Base-by-base conservation (phyloP, 2,888 invertebrate genomes). In the Oxycera nigricornis region DNA sequence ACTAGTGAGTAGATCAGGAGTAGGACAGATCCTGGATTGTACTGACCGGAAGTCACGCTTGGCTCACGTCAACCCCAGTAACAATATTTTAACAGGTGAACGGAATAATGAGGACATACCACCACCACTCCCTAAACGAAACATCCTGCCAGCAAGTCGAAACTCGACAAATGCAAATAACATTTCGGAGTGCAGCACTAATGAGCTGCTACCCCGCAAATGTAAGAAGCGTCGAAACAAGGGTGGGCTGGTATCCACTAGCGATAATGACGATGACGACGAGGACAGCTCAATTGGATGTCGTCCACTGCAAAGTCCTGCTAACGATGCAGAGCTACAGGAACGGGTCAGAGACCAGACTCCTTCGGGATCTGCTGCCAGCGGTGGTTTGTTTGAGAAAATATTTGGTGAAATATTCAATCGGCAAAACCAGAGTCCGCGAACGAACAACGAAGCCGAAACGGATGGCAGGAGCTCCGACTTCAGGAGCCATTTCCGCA, bases 121-220 rank as follows among this genome's bases (percentile, higher is more conserved):
- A 17, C 77, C 77, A 2, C 77, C 77, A 7, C 72, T 75, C 39
- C 76, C 76, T 9, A 52, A 50, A 59, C 59, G 65, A 26, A 72
- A 75, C 17, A 20, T 68, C 31, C 31, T 70, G n/a, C 74, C 74
- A 41, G 14, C 59, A n/a, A 68, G 59, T 28, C 55, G 55, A 31
- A 79, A 78, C 72, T 78, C 78, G 1, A 76, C 78, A 24, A 78
- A 78, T 72, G 74, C 75, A 7, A 50, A 73, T 74, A 77, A 77
- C 55, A 55, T 52, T 65, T 78, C 80, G 31, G 77, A 78, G 73
- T 79, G 75, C 76, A 79, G 80, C 78, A 79, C 79, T 72, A 79
- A 78, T 75, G 78, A 79, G 62, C 52, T 80, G 39, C 50, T 79
- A 20, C 78, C 79, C 0, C 74, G 75, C 7, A 73, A 73, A 30